Conservation (phyloP, 2,888 invertebrate genomes). For the Ptychoptera contaminata region DNA sequence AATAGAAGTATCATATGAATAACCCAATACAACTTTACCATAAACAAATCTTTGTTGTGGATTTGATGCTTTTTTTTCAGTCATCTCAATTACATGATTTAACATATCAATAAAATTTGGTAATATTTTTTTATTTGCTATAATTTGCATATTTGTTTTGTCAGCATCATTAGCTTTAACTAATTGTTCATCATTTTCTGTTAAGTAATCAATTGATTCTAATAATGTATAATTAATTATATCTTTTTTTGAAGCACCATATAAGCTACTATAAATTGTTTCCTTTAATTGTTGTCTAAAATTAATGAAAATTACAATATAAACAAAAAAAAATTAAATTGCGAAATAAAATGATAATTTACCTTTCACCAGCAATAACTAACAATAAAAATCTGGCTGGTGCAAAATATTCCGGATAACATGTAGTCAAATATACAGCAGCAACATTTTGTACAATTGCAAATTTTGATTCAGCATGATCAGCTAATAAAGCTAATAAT, state of each 20-base stretch:
- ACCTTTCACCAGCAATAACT: constrained; percentile 72
- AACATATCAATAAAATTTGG: constrained; percentile 62
- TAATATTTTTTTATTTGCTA: constrained; percentile 30
- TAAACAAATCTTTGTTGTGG: constrained; percentile 41
- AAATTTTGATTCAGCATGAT: constrained; percentile 62
- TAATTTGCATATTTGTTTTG: constrained; percentile 21
- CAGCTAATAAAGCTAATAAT: constrained; percentile 48
- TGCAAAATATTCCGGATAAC: constrained; percentile 68
- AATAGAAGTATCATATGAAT: constrained; percentile 50
- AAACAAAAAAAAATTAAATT: background rate
- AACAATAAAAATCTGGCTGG: constrained; percentile 69
- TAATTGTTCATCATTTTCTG: constrained; percentile 6
- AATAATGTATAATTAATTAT: constrained; percentile 32
- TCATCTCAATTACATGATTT: constrained; percentile 50
- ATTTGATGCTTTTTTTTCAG: constrained; percentile 43
- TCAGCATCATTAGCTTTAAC: constrained; percentile 11
- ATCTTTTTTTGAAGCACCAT: constrained; percentile 47
- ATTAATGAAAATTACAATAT: background rate
- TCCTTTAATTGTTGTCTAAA: constrained; percentile 25
- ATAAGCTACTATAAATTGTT: constrained; percentile 34
- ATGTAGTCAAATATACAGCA: constrained; percentile 62
- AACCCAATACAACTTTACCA: constrained; percentile 54
- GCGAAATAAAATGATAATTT: constrained; percentile 22
- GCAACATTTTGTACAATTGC: constrained; percentile 69
- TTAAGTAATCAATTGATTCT: constrained; percentile 30